Conservation (phyloP, 2,797 vertebrate genomes). For the Scomberomorus guttatus region DNA sequence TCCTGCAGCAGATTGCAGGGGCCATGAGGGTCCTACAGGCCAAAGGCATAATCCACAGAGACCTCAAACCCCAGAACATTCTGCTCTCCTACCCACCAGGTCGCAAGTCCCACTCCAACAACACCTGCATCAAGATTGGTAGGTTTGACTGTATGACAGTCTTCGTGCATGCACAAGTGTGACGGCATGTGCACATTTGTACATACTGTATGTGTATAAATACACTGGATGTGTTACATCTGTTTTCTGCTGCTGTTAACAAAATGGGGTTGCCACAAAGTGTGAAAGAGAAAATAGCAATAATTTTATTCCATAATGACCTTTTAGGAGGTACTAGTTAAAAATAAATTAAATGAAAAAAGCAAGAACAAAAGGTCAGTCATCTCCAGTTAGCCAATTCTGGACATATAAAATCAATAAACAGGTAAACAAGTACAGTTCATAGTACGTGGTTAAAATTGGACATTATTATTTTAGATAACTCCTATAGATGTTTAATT, state of each 20-base stretch:
- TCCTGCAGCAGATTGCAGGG: slow-evolving; percentile 96
- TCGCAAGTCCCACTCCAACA: slow-evolving; percentile 94
- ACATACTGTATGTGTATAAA: background rate
- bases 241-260: background rate
- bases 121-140: slow-evolving; percentile 98
- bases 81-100: slow-evolving; percentile 91
- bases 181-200: background rate
- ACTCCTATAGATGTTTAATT: background rate
- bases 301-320: background rate
- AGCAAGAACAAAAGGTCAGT: background rate
- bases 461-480: background rate
- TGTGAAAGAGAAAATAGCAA: too few relatives aligned
- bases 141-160: slow-evolving; percentile 51
- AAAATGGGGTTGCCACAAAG: background rate
- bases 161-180: too few relatives aligned
- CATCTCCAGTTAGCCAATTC: background rate
- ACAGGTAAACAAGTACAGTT: background rate
- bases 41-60: slow-evolving; percentile 97
- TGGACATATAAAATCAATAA: background rate
- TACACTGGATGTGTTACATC: too few relatives aligned
- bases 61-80: slow-evolving; percentile 98
- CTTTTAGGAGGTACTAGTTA: background rate
- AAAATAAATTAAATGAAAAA: too few relatives aligned
- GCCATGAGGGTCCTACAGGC: slow-evolving; percentile 95
- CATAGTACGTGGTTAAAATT: background rate